phyloP scores from a whole-genome alignment of 2,797 vertebrate genomes.

The Notolepis coatsorum region DNA sequence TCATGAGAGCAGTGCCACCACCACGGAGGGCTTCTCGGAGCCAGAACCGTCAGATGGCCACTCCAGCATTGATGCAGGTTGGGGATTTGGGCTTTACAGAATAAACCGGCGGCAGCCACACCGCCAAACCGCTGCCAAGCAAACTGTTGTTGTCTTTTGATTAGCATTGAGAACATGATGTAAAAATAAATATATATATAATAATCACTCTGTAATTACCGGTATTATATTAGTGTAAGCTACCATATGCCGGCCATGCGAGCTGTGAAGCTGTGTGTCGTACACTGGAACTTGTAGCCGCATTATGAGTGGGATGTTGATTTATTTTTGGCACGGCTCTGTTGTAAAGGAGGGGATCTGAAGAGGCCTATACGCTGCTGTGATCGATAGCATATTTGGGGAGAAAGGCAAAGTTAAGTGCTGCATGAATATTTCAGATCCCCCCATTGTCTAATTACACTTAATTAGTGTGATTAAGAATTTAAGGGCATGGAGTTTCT shows the following conservation, averaged over 20 bases:
- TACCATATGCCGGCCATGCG: neutral
- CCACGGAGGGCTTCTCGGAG: constrained; percentile 36
- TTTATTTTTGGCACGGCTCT: constrained; percentile 19
- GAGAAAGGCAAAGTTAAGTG: constrained; percentile 66
- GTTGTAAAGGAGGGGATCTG: constrained; percentile 17
- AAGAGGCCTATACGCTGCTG: constrained; percentile 26
- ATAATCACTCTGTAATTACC: constrained; percentile 10
- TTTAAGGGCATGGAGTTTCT: constrained; percentile 59
- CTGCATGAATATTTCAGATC: constrained; percentile 70
- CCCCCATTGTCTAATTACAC: constrained; percentile 70
- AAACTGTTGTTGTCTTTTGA: constrained; percentile 37
- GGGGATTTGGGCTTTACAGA: constrained; percentile 37
- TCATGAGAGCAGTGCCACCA: constrained; percentile 50
- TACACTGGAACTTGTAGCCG: neutral
- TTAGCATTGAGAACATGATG: constrained; percentile 28
- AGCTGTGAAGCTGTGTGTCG: constrained; percentile 21
- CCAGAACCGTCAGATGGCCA: constrained; percentile 68
- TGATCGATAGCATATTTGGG: constrained; percentile 56
- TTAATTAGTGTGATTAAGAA: constrained; percentile 76
- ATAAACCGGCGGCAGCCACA: constrained; percentile 21
- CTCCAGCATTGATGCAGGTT: constrained; percentile 49
- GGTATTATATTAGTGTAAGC: constrained; percentile 8
- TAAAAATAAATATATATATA: too few species aligned
- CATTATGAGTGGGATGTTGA: neutral
- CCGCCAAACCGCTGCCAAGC: constrained; percentile 32